Percentiles rank a stretch among this genome's conserved stretches.
These are phyloP conservation scores for Cyaniris semiargus DNA, from an alignment of 2,888 invertebrate species.

Conservation along the genomic window DNA sequence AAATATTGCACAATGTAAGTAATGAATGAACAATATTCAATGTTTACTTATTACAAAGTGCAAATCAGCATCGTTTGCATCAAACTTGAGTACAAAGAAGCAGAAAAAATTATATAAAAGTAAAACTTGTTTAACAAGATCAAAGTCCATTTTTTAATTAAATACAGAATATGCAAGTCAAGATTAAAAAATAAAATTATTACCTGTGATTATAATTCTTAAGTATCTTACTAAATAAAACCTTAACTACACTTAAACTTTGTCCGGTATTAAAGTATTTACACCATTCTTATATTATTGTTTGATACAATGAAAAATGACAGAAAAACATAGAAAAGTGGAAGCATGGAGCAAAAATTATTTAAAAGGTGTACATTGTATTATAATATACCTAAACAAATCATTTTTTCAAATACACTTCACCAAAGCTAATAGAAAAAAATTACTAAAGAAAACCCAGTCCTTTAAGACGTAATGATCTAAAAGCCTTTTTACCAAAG, in stretches of 20 bases:
- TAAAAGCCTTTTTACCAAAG: neutral
- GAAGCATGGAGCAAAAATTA: no score
- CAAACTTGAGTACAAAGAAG: neutral
- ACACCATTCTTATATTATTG: no score
- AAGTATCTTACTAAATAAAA: no score
- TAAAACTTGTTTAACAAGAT: no score
- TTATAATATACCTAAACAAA: neutral
- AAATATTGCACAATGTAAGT: neutral
- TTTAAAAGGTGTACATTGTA: no score
- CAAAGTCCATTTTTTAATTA: neutral
- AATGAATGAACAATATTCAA: neutral
- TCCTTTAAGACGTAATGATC: neutral
- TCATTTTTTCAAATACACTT: neutral
- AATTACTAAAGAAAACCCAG: neutral
- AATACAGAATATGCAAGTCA: neutral
- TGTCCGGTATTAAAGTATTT: no score
- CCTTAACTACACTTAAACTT: no score
- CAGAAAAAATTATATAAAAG: neutral
- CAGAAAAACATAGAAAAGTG: no score
- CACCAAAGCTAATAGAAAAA: neutral
- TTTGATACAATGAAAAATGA: no score
- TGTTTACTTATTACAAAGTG: neutral
- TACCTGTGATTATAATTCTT: no score
- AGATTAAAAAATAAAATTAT: no score
- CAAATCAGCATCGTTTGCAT: neutral